These are phyloP conservation scores for Pararge aegeria DNA, from an alignment of 1,140 invertebrate genomes.

Conservation along the genomic window DNA sequence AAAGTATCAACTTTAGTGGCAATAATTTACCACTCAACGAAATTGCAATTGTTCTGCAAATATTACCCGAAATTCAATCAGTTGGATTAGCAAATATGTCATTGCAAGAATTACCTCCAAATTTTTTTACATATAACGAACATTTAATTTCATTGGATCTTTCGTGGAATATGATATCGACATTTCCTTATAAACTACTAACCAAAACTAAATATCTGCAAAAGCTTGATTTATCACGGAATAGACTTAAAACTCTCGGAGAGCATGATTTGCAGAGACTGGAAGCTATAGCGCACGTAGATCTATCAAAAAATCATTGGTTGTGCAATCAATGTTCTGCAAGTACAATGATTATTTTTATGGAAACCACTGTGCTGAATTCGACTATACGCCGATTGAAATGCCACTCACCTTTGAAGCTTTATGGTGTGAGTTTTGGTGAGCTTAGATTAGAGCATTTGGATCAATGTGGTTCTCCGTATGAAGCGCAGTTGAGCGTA, in stretches of 20 bases:
- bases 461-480: slow-evolving; percentile 76
- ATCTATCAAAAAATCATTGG: slow-evolving; percentile 84
- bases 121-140: slow-evolving; percentile 75
- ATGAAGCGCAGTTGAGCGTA: slow-evolving; percentile 80
- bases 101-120: slow-evolving; percentile 73
- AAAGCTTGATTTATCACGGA: slow-evolving; percentile 83
- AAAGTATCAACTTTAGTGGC: slow-evolving; percentile 84
- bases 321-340: slow-evolving; percentile 84
- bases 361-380: slow-evolving; percentile 79
- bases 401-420: slow-evolving; percentile 77
- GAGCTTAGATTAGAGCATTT: slow-evolving; percentile 73
- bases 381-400: slow-evolving; percentile 69
- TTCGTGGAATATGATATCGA: slow-evolving; percentile 81
- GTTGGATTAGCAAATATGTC: slow-evolving; percentile 81
- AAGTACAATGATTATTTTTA: slow-evolving; percentile 77
- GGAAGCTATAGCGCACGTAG: slow-evolving; percentile 76
- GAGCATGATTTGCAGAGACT: slow-evolving; percentile 79
- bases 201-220: slow-evolving; percentile 79
- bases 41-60: slow-evolving; percentile 78
- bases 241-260: slow-evolving; percentile 81
- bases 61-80: slow-evolving; percentile 79
- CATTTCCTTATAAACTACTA: slow-evolving; percentile 80
- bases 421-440: slow-evolving; percentile 76
- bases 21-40: slow-evolving; percentile 80
- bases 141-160: slow-evolving; percentile 72